Base-by-base conservation (phyloP, 2,888 invertebrate genomes). In the Metacarcinus magister region DNA sequence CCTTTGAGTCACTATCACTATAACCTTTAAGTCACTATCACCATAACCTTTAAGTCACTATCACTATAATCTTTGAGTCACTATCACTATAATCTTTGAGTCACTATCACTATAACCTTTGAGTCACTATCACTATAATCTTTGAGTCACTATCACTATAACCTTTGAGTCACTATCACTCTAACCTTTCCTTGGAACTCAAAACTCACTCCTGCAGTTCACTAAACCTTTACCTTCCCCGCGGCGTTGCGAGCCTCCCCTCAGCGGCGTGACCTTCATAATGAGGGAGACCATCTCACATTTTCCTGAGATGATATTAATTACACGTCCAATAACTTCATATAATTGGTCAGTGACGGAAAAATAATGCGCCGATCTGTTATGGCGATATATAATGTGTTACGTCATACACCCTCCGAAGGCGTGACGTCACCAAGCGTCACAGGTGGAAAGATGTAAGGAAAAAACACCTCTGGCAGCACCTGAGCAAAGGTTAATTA, bases 401-500 rank as follows among this genome's bases (percentile, higher is more conserved):
- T 87, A 28, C 75, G 75, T 75, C 75, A 23, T 28, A 75, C 75
- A 75, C n/a, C 28, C 28, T n/a, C n/a, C 28, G 75, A 75, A 28
- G 75, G 75, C 10, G 75, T 75, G 75, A 28, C 75, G 75, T 75
- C 75, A 75, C 39, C 3, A 1, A 3, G 87, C 87, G 87, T 87
- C 39, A 39, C 87, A 32, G 87, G 75, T 87, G 87, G n/a, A 16
- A 39, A 10, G 19, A 87, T 87, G 39, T 32, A 13, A 39, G 75
- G n/a, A 75, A 75, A 23, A 87, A 32, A 87, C 39, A 87, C 13
- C 87, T 75, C 10, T n/a, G 87, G 87, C 75, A 39, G 32, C 39
- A 32, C 87, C 87, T 87, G 87, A 39, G 87, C 39, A 87, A 87
- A 87, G 82, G 87, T 87, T 87, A 87, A 87, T 87, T 87, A 87